Conservation (phyloP, 2,797 vertebrate genomes). For the Muscicapa striata region DNA sequence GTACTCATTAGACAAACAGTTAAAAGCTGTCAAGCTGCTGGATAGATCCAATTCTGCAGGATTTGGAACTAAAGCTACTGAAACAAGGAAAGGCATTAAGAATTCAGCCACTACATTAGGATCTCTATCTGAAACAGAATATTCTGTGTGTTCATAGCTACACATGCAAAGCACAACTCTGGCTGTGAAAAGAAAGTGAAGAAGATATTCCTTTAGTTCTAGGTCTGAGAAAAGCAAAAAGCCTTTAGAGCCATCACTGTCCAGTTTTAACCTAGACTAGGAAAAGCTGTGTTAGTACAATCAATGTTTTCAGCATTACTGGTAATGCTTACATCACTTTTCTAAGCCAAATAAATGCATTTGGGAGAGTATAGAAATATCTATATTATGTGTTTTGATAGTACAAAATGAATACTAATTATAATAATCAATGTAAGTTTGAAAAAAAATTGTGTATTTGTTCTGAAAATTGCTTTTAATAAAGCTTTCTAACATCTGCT, state of each 20-base stretch:
- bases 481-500: background rate
- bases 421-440: background rate
- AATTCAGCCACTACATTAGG: slow-evolving; percentile 7
- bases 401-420: background rate
- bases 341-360: background rate
- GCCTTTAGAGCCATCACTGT: background rate
- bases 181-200: background rate
- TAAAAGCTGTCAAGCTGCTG: slow-evolving; percentile 12
- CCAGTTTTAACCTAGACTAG: background rate
- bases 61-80: background rate
- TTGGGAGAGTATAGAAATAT: background rate
- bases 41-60: slow-evolving; percentile 16
- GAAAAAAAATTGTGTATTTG: background rate
- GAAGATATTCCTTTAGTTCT: background rate
- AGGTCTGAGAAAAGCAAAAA: background rate
- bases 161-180: background rate
- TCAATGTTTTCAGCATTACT: background rate
- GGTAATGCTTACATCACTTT: background rate
- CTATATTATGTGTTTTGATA: background rate
- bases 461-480: background rate
- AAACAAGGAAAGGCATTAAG: background rate
- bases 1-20: slow-evolving; percentile 42
- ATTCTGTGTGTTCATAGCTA: slow-evolving; percentile 1
- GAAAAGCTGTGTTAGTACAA: background rate
- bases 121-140: slow-evolving; percentile 27